Percentiles rank a stretch among this genome's conserved stretches.
These are phyloP conservation scores for Amia ocellicauda DNA, from an alignment of 2,113 vertebrate genomes.

Conservation along the genomic window DNA sequence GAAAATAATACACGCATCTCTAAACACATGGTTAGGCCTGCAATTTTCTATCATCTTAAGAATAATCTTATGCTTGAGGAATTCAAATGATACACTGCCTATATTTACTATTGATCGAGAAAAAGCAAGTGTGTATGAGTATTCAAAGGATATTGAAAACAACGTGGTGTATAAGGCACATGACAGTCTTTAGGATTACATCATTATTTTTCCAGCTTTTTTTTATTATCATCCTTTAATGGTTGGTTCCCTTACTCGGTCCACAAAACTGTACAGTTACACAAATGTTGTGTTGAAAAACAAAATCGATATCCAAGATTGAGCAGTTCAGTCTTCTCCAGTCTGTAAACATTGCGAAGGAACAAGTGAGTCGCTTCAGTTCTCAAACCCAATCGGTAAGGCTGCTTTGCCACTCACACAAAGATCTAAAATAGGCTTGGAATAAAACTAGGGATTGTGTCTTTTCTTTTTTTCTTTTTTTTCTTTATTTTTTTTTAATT, in stretches of 20 bases:
- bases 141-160: slow-evolving; percentile 64
- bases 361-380: slow-evolving; percentile 74
- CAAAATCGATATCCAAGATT: slow-evolving; percentile 50
- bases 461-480: slow-evolving; percentile 56
- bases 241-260: slow-evolving; percentile 80
- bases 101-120: background rate
- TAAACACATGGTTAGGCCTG: too few species aligned
- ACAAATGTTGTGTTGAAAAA: slow-evolving; percentile 90
- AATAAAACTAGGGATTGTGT: slow-evolving; percentile 79
- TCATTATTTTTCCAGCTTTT: slow-evolving; percentile 63
- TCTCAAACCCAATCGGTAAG: slow-evolving; percentile 71
- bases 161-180: slow-evolving; percentile 83
- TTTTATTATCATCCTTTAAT: slow-evolving; percentile 68
- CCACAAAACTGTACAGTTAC: slow-evolving; percentile 89
- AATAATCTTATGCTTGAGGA: background rate
- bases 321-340: slow-evolving; percentile 65
- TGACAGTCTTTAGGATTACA: slow-evolving; percentile 85
- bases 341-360: slow-evolving; percentile 68
- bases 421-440: slow-evolving; percentile 85
- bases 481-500: slow-evolving; percentile 39
- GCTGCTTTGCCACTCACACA: slow-evolving; percentile 79
- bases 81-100: background rate
- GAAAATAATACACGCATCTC: too few species aligned
- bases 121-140: slow-evolving; percentile 8
- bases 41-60: too few species aligned